phyloP scores from a whole-genome alignment of 1,140 invertebrate genomes.

The Kradibia gibbosae region DNA sequence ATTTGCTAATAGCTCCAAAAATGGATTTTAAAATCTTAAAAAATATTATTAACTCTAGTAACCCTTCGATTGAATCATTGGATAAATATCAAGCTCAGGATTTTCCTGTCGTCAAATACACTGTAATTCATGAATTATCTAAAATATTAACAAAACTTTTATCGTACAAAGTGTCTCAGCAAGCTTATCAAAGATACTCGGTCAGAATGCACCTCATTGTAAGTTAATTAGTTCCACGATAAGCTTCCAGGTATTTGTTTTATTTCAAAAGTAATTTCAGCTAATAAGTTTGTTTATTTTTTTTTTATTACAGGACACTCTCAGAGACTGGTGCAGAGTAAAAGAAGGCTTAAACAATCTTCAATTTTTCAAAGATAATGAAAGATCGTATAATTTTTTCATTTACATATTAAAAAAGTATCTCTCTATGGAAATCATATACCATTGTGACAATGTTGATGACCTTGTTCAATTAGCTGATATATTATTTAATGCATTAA shows the following conservation, averaged over 20 bases:
- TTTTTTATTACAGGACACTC: slow-evolving; percentile 52
- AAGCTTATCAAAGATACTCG: slow-evolving; percentile 61
- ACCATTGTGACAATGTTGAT: slow-evolving; percentile 35
- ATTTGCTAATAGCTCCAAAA: background rate
- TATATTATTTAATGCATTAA: slow-evolving; percentile 51
- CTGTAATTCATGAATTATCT: slow-evolving; percentile 54
- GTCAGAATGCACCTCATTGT: slow-evolving; percentile 61
- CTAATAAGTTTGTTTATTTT: background rate
- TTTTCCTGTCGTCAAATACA: slow-evolving; percentile 50
- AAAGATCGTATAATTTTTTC: slow-evolving; percentile 49
- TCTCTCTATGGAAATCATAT: slow-evolving; percentile 54
- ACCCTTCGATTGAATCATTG: background rate
- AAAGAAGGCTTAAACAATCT: slow-evolving; percentile 26
- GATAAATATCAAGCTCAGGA: slow-evolving; percentile 45
- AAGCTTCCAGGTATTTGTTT: background rate
- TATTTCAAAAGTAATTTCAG: background rate
- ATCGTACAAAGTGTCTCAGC: slow-evolving; percentile 59
- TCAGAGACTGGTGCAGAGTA: slow-evolving; percentile 54
- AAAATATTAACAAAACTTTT: slow-evolving; percentile 58
- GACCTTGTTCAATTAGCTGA: slow-evolving; percentile 53
- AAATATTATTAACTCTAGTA: background rate
- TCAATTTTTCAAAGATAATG: slow-evolving; percentile 51
- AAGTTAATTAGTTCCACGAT: slow-evolving; percentile 48
- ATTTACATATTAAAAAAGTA: slow-evolving; percentile 58
- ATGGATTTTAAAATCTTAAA: slow-evolving; percentile 40